Percentiles rank a stretch among this genome's conserved stretches.
Conservation (phyloP, 2,797 vertebrate species). For the Sebastes cheni region DNA sequence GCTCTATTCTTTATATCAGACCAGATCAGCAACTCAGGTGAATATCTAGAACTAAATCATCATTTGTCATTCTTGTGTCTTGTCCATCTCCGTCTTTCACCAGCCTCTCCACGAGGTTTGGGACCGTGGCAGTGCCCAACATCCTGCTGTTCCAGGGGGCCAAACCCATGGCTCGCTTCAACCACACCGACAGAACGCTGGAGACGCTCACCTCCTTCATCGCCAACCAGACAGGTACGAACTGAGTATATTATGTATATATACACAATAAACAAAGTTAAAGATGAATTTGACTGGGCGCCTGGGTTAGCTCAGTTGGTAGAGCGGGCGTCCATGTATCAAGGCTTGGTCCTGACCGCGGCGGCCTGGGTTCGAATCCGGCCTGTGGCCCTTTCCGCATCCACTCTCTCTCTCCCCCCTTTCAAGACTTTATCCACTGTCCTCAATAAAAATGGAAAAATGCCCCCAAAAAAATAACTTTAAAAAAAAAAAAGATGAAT, state of each 20-base stretch:
- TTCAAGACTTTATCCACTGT: no score
- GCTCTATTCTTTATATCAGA: background rate
- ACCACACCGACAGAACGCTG: conserved; percentile 94
- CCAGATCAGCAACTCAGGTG: background rate
- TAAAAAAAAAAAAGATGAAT: no score
- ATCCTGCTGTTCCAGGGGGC: conserved; percentile 97
- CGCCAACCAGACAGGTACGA: conserved; percentile 94
- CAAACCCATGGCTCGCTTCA: conserved; percentile 98
- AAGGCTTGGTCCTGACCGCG: no score
- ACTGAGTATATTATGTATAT: accelerated
- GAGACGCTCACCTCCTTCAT: conserved; percentile 92
- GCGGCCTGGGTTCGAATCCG: no score
- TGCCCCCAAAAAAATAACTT: no score
- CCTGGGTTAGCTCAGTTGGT: no score
- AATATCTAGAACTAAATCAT: background rate
- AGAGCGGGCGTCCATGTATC: no score
- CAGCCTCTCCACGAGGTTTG: conserved; percentile 97
- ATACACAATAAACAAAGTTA: no score
- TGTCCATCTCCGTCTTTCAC: conserved; percentile 3
- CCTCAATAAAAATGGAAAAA: no score
- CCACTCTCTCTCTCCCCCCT: no score
- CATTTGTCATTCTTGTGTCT: background rate
- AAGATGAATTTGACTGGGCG: no score
- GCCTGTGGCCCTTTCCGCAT: no score
- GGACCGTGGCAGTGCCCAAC: conserved; percentile 97